These are phyloP conservation scores for Regulus satrapa DNA, from an alignment of 2,113 vertebrate genomes.

Conservation along the genomic window DNA sequence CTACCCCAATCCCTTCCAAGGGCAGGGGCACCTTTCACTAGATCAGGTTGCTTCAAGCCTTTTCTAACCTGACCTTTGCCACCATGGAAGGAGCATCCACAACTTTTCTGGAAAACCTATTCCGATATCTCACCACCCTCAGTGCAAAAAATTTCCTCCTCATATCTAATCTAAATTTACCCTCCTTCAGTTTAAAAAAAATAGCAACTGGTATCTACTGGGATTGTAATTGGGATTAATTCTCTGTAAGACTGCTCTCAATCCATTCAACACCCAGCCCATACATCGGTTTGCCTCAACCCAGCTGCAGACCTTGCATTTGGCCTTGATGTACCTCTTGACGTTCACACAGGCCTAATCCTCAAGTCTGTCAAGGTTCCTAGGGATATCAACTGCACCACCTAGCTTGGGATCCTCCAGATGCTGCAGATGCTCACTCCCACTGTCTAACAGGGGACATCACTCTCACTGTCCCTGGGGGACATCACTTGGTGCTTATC, in stretches of 20 bases:
- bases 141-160: neutral
- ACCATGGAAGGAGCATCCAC: neutral
- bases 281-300: neutral
- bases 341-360: neutral
- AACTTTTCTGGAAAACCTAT: neutral
- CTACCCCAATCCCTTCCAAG: accelerated
- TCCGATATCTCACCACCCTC: neutral
- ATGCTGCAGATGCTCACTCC: neutral
- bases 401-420: neutral
- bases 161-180: neutral
- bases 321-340: neutral
- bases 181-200: neutral
- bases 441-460: neutral
- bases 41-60: neutral
- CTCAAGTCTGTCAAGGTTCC: neutral
- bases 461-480: neutral
- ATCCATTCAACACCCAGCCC: neutral
- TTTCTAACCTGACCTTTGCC: neutral
- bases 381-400: neutral
- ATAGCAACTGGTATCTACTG: neutral
- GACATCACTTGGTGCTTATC: neutral
- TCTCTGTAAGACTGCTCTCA: neutral
- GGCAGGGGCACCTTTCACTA: neutral
- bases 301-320: neutral
- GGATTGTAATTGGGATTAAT: neutral